Evolutionary conservation across 2,888 invertebrate genomes (phyloP).

Genomic region (Phyto melanocephala): DNA sequence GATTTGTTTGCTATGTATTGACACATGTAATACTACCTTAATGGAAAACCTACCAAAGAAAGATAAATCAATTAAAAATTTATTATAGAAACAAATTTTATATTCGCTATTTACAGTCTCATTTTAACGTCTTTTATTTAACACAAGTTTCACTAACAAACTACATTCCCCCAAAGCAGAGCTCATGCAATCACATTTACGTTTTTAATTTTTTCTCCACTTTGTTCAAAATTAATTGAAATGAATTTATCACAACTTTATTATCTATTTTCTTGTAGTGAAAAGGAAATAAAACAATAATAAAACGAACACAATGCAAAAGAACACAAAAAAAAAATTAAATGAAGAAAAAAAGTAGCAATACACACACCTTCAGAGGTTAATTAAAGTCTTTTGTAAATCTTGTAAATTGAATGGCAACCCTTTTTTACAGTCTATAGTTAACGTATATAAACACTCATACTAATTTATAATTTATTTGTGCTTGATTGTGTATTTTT

Average conservation of each 20-base stretch:
- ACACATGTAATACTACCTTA: no score
- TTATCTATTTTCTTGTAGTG: conserved; percentile 54
- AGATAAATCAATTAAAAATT: conserved; percentile 8
- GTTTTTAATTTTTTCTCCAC: conserved; percentile 62
- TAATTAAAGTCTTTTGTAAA: conserved; percentile 62
- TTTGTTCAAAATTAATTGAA: conserved; percentile 69
- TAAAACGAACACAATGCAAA: conserved; percentile 22
- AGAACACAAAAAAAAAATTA: not conserved
- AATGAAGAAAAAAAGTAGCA: conserved; percentile 7
- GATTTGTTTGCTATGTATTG: no score
- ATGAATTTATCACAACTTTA: conserved; percentile 61
- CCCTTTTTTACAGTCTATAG: conserved; percentile 1
- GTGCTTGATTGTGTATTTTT: not conserved
- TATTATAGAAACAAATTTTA: not conserved
- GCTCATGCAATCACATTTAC: not conserved
- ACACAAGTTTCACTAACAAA: not conserved
- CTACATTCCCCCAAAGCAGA: not conserved
- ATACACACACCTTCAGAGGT: conserved; percentile 60
- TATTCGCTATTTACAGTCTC: not conserved
- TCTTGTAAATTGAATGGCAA: conserved; percentile 47
- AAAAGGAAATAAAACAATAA: conserved; percentile 61
- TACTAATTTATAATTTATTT: not conserved
- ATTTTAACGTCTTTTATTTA: not conserved
- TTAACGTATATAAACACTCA: conserved; percentile 1
- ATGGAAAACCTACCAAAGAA: no score